Evolutionary conservation across 2,113 vertebrate species (phyloP), one percentile per base, ranked within the genome.

Genomic region (Ibidorhyncha struthersii): DNA sequence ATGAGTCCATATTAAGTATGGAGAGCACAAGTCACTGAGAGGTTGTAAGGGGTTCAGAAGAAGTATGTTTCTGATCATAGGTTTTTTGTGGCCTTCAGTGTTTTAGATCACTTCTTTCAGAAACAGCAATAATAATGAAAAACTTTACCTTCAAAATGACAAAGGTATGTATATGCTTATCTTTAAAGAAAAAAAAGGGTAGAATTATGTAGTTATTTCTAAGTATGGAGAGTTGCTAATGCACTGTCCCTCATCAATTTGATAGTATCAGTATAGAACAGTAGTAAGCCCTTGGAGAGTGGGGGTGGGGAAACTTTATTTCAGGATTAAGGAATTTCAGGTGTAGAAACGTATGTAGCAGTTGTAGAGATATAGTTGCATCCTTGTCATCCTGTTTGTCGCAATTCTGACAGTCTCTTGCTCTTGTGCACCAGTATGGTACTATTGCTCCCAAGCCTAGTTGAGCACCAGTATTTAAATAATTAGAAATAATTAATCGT

Each of bases 211-310:
- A 8, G 6, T 65, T 83, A 34, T 80, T 76, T 86, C 38, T 9
- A 40, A 61, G 22, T 52, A 49, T 27, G 56, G 30, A 56, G 36
- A 53, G 9, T 41, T 67, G 30, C n/a, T 82, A 43, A 29, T 67
- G 20, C 10, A 8, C 43, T 71, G 30, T 82, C 8, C 40, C 6
- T 74, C 29, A n/a, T 67, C n/a, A n/a, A 12, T 55, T 8, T 47
- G 52, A 22, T 71, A 0, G 0, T 40, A 22, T 38, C 26, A 43
- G 6, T 53, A 10, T 5, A 21, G 13, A n/a, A 5, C 19, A 55
- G 17, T n/a, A 84, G 36, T 36, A 34, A 52, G 26, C 6, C 14
- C 23, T 70, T 40, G 26, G 21, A 43, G 36, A 78, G 8, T 12
- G 6, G 3, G 7, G 2, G 1, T 34, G 34, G n/a, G 52, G 29